Base-by-base conservation (phyloP, 2,888 invertebrate species). In the Strigamia transsilvanica region DNA sequence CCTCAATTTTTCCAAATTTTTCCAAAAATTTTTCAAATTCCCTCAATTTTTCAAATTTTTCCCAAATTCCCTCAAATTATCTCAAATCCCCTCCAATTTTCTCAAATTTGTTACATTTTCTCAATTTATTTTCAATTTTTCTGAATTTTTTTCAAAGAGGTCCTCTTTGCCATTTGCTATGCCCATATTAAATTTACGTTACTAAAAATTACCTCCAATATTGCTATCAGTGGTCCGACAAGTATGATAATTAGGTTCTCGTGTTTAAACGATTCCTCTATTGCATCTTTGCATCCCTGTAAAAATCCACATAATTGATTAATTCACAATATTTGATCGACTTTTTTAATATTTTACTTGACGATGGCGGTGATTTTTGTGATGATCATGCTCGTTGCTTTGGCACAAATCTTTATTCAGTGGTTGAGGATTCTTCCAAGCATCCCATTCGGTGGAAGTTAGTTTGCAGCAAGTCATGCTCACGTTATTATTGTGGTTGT, bases 261-360 rank as follows among this genome's bases (percentile, higher is more conserved):
- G 66, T 86, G 85, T 78, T 88, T 86, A 61, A 90, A 87, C 90
- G 90, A 90, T 79, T 85, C 85, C 23, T 87, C 86, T 80, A 90
- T 86, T 84, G 88, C 87, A 0, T 85, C 86, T 32, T 89, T 87
- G 85, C 90, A 90, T 10, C 90, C 90, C 90, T 90, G 84, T 1
- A 9, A 73, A 13, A 23, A 41, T 77, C 7, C 5, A 79, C 7
- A n/a, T 18, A 51, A 9, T 51, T n/a, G 23, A 38, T 41, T 41
- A 15, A 41, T 2, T 21, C 4, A 2, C 4, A 15, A 79, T 7
- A 10, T n/a, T n/a, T 7, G 6, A 21, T 56, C 9, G 4, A n/a
- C 6, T 34, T 21, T 23, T 32, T 3, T 38, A 12, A 5, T 56
- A 7, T 15, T 18, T 79, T 84, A 89, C 89, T 83, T 86, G 85